Base-by-base conservation (phyloP, 2,888 invertebrate species). In the Gari tellinella region DNA sequence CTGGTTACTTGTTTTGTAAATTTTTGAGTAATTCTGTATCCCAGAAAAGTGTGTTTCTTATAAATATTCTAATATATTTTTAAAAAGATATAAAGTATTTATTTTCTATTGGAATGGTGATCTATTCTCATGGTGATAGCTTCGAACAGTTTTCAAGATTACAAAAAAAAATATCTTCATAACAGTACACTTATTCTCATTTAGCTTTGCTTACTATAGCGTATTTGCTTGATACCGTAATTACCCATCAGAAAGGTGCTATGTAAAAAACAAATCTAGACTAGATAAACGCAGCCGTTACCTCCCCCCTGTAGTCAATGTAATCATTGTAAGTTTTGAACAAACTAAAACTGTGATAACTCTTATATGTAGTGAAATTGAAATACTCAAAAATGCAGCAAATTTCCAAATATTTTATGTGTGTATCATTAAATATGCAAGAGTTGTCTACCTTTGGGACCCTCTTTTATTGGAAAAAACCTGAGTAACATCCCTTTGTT, bases 261-360 rank as follows among this genome's bases (percentile, higher is more conserved):
- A 66, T 66, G 52, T 66, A 25, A 52, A 58, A 66, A 48, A 23
- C 31, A 31, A 46, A 49, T 38, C 41, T 69, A 69, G 69, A 53
- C 31, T 66, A 66, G 66, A 58, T 52, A 43, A 45, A 43, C 51
- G 48, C 52, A 55, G 38, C 19, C 2, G 46, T 15, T 69, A 69
- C 57, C 52, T 53, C 70, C 56, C 64, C 52, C 53, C 41, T 64
- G 43, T 70, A 70, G 60, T 41, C 64, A n/a, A 19, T 63, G 25
- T 37, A 23, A 51, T 58, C 43, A 48, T 61, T 55, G 52, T 64
- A 64, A 64, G 48, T 21, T 63, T 69, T 56, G 60, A 64, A 58
- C 64, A 64, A 70, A 46, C 41, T 23, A 23, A 46, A 60, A 37
- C 70, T 70, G 70, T 70, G 69, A 69, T 69, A 69, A 31, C n/a